These are phyloP conservation scores for Coronaproctus castanopsis DNA, from an alignment of 2,888 invertebrate genomes.

Conservation along the genomic window DNA sequence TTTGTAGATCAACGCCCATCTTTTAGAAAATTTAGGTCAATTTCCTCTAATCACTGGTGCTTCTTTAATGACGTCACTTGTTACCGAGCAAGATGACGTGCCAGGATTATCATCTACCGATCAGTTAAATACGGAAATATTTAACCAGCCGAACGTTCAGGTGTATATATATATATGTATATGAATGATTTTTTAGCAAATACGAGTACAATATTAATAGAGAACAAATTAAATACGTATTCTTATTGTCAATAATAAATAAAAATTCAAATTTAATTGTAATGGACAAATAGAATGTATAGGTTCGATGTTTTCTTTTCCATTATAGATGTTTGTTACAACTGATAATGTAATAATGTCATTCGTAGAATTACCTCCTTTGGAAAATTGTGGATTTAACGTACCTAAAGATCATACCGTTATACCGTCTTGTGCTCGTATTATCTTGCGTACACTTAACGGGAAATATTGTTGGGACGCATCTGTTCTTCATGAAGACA, in stretches of 20 bases:
- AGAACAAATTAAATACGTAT: background rate
- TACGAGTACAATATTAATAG: background rate
- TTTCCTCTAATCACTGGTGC: constrained; percentile 84
- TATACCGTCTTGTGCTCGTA: constrained; percentile 62
- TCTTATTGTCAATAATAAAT: background rate
- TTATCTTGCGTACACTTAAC: constrained; percentile 69
- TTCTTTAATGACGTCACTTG: constrained; percentile 66
- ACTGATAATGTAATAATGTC: constrained; percentile 40
- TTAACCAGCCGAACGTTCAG: constrained; percentile 63
- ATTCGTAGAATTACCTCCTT: constrained; percentile 67
- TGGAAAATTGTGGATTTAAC: constrained; percentile 58
- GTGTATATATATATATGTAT: constrained; percentile 23
- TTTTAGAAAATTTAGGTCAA: constrained; percentile 80
- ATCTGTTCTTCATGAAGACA: constrained; percentile 39
- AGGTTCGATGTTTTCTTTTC: background rate
- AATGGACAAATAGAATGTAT: no score
- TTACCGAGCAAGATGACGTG: constrained; percentile 81
- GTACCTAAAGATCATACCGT: constrained; percentile 56
- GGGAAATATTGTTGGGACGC: constrained; percentile 96
- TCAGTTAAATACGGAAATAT: constrained; percentile 57
- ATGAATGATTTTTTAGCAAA: background rate
- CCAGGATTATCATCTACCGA: constrained; percentile 43
- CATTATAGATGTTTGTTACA: constrained; percentile 13
- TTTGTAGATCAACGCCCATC: constrained; percentile 52
- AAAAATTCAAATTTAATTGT: no score